These are phyloP conservation scores for Rhabdornis inornatus DNA, from an alignment of 2,113 vertebrate species.

Conservation along the genomic window DNA sequence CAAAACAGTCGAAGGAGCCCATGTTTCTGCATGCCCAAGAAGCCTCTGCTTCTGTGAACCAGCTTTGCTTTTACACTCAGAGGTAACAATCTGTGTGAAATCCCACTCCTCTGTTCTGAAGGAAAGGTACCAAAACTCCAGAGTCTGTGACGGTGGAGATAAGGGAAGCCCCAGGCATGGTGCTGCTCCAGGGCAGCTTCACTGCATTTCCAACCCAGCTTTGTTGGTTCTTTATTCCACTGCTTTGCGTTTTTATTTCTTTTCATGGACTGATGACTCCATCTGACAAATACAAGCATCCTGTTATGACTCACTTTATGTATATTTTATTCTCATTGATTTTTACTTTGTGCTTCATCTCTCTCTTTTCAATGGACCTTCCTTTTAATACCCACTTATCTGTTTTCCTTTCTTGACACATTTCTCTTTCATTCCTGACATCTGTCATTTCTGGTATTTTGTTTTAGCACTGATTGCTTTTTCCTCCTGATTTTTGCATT, in stretches of 20 bases:
- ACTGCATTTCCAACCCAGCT: background rate
- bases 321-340: slow-evolving; percentile 22
- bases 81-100: background rate
- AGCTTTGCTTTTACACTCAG: background rate
- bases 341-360: background rate
- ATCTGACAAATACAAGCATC: background rate
- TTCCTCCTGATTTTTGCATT: background rate
- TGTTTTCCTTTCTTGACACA: background rate
- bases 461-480: background rate
- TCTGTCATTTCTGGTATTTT: background rate
- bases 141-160: accelerated
- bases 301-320: background rate
- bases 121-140: background rate
- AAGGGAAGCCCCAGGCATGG: background rate
- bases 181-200: background rate
- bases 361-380: background rate
- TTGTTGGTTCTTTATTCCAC: background rate
- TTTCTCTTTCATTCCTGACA: background rate
- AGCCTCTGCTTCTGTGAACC: background rate
- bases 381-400: background rate
- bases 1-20: background rate
- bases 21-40: background rate
- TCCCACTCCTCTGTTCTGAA: accelerated
- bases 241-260: background rate
- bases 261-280: background rate